These are phyloP conservation scores for Eupithecia vulgata DNA, from an alignment of 2,888 invertebrate genomes.

Conservation along the genomic window DNA sequence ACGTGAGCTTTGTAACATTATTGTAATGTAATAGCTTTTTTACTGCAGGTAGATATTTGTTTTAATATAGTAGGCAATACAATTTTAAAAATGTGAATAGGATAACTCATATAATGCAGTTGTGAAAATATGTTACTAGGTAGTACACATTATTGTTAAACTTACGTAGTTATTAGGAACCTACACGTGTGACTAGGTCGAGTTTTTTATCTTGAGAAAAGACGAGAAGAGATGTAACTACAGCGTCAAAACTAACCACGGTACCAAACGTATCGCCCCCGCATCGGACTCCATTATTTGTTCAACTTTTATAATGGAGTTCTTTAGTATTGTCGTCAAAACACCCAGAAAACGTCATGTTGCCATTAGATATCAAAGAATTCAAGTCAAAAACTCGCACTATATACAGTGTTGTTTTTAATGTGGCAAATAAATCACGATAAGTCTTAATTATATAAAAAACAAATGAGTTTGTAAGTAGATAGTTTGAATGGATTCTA, in stretches of 20 bases:
- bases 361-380: background rate
- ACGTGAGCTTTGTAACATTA: constrained; percentile 71
- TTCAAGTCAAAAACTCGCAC: constrained; percentile 1
- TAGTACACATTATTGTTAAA: constrained; percentile 21
- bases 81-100: constrained; percentile 38
- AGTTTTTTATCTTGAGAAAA: background rate
- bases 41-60: constrained; percentile 51
- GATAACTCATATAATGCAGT: constrained; percentile 29
- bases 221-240: background rate
- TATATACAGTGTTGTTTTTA: background rate
- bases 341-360: background rate
- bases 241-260: background rate
- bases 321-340: background rate
- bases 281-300: no score
- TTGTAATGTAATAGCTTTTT: constrained; percentile 67
- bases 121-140: constrained; percentile 25
- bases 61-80: constrained; percentile 44
- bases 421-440: background rate
- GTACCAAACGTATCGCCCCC: background rate
- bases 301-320: no score
- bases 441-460: background rate
- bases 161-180: background rate
- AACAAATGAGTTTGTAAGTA: background rate
- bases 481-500: background rate
- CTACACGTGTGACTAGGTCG: background rate